phyloP scores from a whole-genome alignment of 2,797 vertebrate species.

The Rhinogobio ventralis region DNA sequence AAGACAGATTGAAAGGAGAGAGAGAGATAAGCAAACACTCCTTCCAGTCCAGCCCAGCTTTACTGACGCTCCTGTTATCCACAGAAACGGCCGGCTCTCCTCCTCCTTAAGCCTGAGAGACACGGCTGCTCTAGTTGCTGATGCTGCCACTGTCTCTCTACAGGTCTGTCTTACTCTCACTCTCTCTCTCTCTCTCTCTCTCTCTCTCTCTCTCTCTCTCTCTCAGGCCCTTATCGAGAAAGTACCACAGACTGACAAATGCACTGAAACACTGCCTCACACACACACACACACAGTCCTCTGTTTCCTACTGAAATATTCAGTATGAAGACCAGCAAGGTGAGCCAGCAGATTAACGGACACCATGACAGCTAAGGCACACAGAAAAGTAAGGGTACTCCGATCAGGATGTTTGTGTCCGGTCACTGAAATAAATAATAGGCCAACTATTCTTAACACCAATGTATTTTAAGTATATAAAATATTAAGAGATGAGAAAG shows the following conservation, averaged over 20 bases:
- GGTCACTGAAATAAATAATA: not conserved
- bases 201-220: conserved; percentile 36
- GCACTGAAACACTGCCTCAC: conserved; percentile 35
- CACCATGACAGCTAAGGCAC: not conserved
- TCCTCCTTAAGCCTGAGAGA: conserved; percentile 52
- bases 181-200: conserved; percentile 22
- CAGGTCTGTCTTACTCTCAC: conserved; percentile 15
- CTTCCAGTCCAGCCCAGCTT: conserved; percentile 13
- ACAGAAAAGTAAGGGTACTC: not conserved
- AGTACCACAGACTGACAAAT: conserved; percentile 20
- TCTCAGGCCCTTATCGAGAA: conserved; percentile 4
- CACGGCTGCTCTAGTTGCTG: conserved; percentile 51
- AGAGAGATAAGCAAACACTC: conserved; percentile 16
- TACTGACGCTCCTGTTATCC: conserved; percentile 45
- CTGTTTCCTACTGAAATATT: conserved; percentile 63
- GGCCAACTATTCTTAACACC: not conserved
- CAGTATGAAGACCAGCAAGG: conserved; percentile 49
- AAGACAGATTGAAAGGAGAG: not conserved
- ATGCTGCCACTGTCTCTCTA: conserved; percentile 44
- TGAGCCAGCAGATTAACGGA: conserved; percentile 45
- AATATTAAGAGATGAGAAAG: not conserved
- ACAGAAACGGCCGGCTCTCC: conserved; percentile 11
- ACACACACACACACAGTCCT: not conserved
- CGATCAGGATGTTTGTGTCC: not conserved
- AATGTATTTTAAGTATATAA: not conserved